Conservation (phyloP, 2,888 invertebrate genomes). For the Apantesis nais region DNA sequence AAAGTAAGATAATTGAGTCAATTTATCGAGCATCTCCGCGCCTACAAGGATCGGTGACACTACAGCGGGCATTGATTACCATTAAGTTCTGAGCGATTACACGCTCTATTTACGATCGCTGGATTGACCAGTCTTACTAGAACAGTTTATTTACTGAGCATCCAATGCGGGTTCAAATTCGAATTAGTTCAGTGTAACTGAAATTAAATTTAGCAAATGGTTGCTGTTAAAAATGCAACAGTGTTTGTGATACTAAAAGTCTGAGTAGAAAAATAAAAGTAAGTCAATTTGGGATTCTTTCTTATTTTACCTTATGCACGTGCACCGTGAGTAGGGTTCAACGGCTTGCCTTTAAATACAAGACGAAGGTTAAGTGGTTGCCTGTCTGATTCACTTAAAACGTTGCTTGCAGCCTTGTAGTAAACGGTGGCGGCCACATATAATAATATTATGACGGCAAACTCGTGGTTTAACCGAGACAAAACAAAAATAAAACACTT, state of each 20-base stretch:
- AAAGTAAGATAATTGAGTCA: slow-evolving; percentile 72
- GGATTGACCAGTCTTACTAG: slow-evolving; percentile 29
- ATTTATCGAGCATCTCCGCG: slow-evolving; percentile 64
- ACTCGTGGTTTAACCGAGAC: slow-evolving; percentile 57
- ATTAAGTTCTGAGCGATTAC: slow-evolving; percentile 12
- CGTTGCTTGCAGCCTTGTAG: slow-evolving; percentile 64
- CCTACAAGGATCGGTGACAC: slow-evolving; percentile 68
- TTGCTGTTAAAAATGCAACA: background rate
- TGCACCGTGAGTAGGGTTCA: slow-evolving; percentile 57
- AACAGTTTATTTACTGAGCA: slow-evolving; percentile 25
- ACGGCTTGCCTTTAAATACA: slow-evolving; percentile 74
- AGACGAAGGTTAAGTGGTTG: slow-evolving; percentile 79
- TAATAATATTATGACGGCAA: slow-evolving; percentile 67
- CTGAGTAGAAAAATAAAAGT: slow-evolving; percentile 32
- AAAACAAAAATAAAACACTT: slow-evolving; percentile 58
- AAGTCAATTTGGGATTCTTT: slow-evolving; percentile 45
- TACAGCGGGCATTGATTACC: slow-evolving; percentile 41
- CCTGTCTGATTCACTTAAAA: slow-evolving; percentile 80
- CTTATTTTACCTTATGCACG: slow-evolving; percentile 46
- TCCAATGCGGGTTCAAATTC: slow-evolving; percentile 32
- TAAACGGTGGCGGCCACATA: slow-evolving; percentile 65
- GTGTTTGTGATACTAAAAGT: slow-evolving; percentile 21
- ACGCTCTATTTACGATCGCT: slow-evolving; percentile 32
- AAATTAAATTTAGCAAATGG: background rate
- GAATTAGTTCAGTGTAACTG: background rate